A percentile compares a stretch with the other conserved stretches of the same genome.
These are phyloP conservation scores for Masticophis lateralis DNA, from an alignment of 2,797 vertebrate species.

Conservation along the genomic window DNA sequence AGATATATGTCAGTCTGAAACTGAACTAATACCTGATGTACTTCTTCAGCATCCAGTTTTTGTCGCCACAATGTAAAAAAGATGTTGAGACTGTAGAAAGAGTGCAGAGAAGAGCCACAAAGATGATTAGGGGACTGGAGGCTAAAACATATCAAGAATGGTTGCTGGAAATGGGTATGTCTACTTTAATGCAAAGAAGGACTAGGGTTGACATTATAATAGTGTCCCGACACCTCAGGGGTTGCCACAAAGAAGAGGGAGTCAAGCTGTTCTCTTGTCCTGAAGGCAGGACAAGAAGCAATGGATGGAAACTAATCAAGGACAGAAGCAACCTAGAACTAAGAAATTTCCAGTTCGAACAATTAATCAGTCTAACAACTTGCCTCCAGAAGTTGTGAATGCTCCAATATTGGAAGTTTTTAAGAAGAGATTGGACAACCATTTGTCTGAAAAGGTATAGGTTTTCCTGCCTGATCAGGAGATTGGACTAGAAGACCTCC, in stretches of 20 bases:
- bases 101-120: not conserved
- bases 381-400: not conserved
- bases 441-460: not conserved
- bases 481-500: not conserved
- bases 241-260: not conserved
- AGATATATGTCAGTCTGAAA: not conserved
- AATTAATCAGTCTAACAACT: not conserved
- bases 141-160: not conserved
- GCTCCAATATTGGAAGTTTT: not conserved
- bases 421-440: not conserved
- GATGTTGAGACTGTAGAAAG: not conserved
- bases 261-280: not conserved
- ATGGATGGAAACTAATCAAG: not conserved
- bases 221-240: not conserved
- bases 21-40: not conserved
- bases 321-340: not conserved
- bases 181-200: not conserved
- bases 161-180: not conserved
- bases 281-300: not conserved
- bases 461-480: not conserved
- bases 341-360: not conserved
- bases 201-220: not conserved
- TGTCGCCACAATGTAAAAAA: too few species aligned
- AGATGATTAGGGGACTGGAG: not conserved
- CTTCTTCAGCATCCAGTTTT: not conserved